These are phyloP conservation scores for Otis tarda DNA, from an alignment of 2,113 vertebrate species.

Conservation along the genomic window DNA sequence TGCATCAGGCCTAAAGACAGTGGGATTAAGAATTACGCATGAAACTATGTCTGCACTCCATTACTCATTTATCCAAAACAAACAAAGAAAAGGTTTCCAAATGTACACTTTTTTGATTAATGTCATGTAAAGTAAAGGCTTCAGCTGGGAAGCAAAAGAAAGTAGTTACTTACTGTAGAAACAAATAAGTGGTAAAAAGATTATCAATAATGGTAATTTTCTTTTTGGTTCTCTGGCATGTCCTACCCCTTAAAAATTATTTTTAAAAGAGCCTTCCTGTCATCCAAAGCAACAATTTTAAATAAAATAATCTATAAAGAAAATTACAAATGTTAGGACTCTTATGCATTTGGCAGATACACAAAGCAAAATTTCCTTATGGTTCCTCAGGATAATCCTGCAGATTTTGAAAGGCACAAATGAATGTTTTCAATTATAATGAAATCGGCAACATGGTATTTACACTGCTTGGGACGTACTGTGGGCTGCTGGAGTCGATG, in stretches of 20 bases:
- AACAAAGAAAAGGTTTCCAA: constrained; percentile 19
- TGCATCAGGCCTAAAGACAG: background rate
- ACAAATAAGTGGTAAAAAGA: constrained; percentile 2
- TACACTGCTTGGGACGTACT: background rate
- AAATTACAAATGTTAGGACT: background rate
- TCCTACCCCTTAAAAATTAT: background rate
- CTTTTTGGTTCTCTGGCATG: background rate
- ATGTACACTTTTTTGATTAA: background rate
- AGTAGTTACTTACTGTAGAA: background rate
- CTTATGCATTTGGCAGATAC: background rate
- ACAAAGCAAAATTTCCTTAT: background rate
- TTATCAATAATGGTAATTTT: background rate
- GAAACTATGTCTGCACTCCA: background rate
- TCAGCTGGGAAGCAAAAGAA: background rate
- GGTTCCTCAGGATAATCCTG: background rate
- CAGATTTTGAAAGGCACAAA: background rate
- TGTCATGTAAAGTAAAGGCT: background rate
- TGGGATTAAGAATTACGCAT: background rate
- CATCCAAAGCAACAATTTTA: background rate
- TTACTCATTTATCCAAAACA: constrained; percentile 20
- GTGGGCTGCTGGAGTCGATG: background rate
- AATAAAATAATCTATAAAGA: background rate
- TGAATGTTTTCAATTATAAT: background rate
- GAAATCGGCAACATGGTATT: background rate
- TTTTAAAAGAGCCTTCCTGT: background rate